Evolutionary conservation across 2,888 invertebrate species (phyloP).

Genomic region (Didymodactylos carnosus): DNA sequence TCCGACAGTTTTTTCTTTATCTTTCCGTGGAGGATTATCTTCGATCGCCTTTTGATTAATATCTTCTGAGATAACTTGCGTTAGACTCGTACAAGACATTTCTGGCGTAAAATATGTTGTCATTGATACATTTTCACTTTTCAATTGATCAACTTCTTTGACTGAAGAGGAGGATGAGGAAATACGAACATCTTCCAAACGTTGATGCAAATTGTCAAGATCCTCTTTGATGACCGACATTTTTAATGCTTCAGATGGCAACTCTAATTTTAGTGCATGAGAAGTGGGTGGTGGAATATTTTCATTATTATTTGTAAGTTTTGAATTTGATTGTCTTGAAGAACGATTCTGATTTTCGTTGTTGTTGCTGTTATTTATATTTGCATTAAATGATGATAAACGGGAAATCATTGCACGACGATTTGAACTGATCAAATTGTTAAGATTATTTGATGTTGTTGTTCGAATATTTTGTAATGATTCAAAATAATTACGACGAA

Average conservation of each 20-base stretch:
- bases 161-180: neutral
- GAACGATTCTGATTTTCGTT: neutral
- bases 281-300: neutral
- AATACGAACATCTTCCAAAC: neutral
- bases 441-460: neutral
- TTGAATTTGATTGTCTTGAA: neutral
- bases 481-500: neutral
- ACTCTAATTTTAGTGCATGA: neutral
- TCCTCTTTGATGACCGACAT: neutral
- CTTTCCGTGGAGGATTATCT: too few relatives aligned
- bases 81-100: too few relatives aligned
- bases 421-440: too few relatives aligned
- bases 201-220: neutral
- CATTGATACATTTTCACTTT: neutral
- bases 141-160: neutral
- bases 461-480: neutral
- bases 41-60: too few relatives aligned
- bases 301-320: neutral
- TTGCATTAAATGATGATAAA: neutral
- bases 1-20: neutral
- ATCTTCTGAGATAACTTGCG: too few relatives aligned
- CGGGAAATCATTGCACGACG: neutral
- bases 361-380: neutral
- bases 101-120: neutral
- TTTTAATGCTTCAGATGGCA: neutral